A percentile compares a stretch with the other conserved stretches of the same genome.
These are phyloP conservation scores for Drosophila bunnanda DNA, from an alignment of 2,888 invertebrate genomes.

Conservation along the genomic window DNA sequence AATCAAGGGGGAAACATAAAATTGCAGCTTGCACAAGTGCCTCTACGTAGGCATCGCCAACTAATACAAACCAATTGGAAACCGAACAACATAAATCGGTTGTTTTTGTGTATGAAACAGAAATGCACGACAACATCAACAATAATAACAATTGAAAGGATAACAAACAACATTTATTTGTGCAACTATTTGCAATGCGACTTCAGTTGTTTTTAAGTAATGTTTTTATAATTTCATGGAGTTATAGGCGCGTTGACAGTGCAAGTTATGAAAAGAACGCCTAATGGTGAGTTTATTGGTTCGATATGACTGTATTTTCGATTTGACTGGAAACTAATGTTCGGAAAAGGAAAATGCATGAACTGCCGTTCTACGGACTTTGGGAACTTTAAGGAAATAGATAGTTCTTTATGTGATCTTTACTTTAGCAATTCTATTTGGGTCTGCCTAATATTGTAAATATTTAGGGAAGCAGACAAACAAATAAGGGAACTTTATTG, in stretches of 20 bases:
- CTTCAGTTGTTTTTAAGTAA: conserved; percentile 25
- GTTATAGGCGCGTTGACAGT: conserved; percentile 14
- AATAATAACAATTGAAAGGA: conserved; percentile 61
- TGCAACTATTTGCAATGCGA: conserved; percentile 63
- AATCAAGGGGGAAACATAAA: conserved; percentile 38
- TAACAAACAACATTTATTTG: conserved; percentile 56
- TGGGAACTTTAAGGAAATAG: background rate
- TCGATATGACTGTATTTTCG: conserved; percentile 15
- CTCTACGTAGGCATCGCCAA: conserved; percentile 70
- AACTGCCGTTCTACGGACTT: background rate
- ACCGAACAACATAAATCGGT: conserved; percentile 35
- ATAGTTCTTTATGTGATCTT: background rate
- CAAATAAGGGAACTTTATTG: background rate
- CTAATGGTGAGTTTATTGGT: background rate
- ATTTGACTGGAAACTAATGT: background rate
- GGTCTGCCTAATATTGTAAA: background rate
- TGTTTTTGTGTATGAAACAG: conserved; percentile 39
- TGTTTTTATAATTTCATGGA: conserved; percentile 13
- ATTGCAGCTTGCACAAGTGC: conserved; percentile 66
- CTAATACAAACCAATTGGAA: conserved; percentile 48
- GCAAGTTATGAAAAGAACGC: conserved; percentile 10
- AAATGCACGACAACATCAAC: conserved; percentile 63
- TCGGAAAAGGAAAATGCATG: background rate
- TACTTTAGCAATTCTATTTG: background rate
- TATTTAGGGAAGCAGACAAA: background rate